Percentiles rank a stretch among this genome's conserved stretches.
These are phyloP conservation scores for Cichladusa arquata DNA, from an alignment of 2,113 vertebrate genomes.

Conservation along the genomic window DNA sequence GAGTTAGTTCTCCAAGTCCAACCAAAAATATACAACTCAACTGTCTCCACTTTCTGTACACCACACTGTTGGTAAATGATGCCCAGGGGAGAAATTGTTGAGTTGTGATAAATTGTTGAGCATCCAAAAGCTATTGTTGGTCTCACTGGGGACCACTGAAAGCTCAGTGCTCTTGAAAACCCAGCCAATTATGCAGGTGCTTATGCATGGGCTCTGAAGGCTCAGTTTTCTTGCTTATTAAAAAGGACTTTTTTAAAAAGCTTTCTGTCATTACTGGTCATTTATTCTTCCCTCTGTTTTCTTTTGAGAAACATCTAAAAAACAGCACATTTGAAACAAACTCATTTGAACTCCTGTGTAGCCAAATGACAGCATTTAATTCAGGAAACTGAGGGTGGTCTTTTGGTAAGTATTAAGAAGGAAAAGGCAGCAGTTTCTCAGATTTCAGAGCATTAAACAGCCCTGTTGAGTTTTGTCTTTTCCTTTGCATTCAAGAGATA, in stretches of 20 bases:
- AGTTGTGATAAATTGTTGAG: conserved; percentile 52
- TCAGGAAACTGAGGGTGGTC: background rate
- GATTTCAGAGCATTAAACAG: background rate
- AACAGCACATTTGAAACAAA: background rate
- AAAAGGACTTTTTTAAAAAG: background rate
- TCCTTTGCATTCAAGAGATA: background rate
- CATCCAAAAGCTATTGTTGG: conserved; percentile 41
- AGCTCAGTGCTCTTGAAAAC: conserved; percentile 37
- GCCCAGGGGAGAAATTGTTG: conserved; percentile 22
- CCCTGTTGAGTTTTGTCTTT: background rate
- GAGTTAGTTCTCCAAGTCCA: background rate
- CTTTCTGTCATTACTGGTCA: background rate
- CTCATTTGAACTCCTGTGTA: background rate
- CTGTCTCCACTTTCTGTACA: background rate
- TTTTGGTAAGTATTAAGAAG: background rate
- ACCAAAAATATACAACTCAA: background rate
- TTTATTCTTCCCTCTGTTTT: background rate
- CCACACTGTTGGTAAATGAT: background rate
- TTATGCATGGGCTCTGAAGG: conserved; percentile 1
- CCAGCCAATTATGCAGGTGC: conserved; percentile 43
- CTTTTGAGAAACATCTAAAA: background rate
- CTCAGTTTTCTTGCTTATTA: background rate
- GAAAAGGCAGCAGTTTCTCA: background rate
- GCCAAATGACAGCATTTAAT: background rate
- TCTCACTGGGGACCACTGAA: conserved; percentile 41